These are phyloP conservation scores for Arenaria interpres DNA, from an alignment of 2,113 vertebrate species.

Conservation along the genomic window DNA sequence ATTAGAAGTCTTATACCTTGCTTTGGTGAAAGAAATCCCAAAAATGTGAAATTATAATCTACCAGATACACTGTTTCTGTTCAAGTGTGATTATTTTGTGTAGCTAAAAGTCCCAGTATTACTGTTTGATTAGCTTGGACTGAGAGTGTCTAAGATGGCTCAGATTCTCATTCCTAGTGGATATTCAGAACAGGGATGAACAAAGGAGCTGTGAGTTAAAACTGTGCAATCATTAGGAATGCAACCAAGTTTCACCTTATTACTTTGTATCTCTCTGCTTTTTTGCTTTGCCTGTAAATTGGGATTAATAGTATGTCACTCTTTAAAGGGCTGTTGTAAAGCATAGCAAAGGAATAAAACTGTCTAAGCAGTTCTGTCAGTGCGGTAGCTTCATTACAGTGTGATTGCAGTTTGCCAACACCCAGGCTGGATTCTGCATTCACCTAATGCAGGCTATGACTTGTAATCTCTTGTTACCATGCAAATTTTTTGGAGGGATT, in stretches of 20 bases:
- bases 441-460: neutral
- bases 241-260: neutral
- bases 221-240: neutral
- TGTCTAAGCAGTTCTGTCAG: neutral
- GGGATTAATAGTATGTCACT: neutral
- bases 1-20: neutral
- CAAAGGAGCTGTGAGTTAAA: neutral
- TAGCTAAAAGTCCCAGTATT: neutral
- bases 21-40: neutral
- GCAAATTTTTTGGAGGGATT: neutral
- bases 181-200: neutral
- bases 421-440: neutral
- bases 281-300: neutral
- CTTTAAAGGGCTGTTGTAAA: neutral
- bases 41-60: neutral
- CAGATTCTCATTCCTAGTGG: neutral
- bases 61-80: neutral
- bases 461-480: neutral
- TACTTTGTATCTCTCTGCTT: neutral
- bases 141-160: neutral
- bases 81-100: neutral
- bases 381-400: neutral
- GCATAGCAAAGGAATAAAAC: neutral
- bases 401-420: neutral
- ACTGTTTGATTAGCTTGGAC: neutral